Evolutionary conservation across 1,140 invertebrate species (phyloP).

Genomic region (Drosophila quadrilineata): DNA sequence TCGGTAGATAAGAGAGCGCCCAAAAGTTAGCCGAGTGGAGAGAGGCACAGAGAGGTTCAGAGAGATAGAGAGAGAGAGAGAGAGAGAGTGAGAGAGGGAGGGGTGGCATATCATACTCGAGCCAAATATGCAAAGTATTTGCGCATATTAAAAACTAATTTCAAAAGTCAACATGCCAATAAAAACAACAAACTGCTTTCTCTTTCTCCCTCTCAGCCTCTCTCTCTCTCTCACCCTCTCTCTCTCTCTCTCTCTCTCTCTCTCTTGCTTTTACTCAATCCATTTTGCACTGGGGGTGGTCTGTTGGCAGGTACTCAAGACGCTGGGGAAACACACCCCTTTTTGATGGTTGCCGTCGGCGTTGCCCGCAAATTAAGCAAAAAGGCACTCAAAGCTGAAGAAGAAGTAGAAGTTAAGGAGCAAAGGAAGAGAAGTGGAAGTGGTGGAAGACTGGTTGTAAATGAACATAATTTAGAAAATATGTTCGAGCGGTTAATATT

Average conservation of each 20-base stretch:
- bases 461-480: conserved; percentile 75
- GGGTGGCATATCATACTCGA: no score
- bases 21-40: no score
- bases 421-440: no score
- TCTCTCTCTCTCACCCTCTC: no score
- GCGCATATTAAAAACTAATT: conserved; percentile 80
- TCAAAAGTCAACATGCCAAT: conserved; percentile 79
- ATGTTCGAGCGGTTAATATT: conserved; percentile 56
- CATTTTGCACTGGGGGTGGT: conserved; percentile 46
- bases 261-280: no score
- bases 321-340: conserved; percentile 47
- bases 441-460: no score
- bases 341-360: conserved; percentile 49
- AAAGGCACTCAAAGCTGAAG: conserved; percentile 61
- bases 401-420: conserved; percentile 32
- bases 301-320: conserved; percentile 58
- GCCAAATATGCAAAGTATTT: conserved; percentile 76
- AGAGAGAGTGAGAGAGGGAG: not conserved
- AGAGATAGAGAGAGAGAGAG: not conserved
- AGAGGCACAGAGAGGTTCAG: no score
- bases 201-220: not conserved
- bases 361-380: conserved; percentile 68
- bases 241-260: no score
- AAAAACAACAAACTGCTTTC: conserved; percentile 59
- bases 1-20: no score